Evolutionary conservation across 2,888 invertebrate species (phyloP), one percentile per base, ranked within the genome.

Genomic region (Chrysolina oricalcia): DNA sequence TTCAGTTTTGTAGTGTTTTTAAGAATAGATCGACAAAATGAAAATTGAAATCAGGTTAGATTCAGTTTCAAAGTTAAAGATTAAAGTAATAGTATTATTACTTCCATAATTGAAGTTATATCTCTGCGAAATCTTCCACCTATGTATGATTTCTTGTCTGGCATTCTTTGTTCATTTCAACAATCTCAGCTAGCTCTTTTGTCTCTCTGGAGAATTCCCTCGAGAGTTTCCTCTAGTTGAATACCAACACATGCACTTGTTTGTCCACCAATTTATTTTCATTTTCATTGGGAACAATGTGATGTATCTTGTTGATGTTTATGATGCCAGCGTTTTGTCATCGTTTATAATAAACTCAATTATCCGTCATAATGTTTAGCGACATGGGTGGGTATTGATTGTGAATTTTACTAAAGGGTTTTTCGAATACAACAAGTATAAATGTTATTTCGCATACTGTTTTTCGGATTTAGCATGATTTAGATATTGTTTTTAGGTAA

Each of bases 221-320:
- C 59, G 59, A 59, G 27, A 56, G 59, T 53, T 19, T 53, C 35
- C 35, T 35, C 23, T 13, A 59, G 59, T 27, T 59, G 59, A 59
- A 59, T 59, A 59, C 35, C 59, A 59, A 59, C 59, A 59, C 59
- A 59, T 59, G 59, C 59, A 59, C n/a, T 59, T 59, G 59, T 59
- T 59, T 59, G 59, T 59, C 27, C 59, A 27, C 59, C 59, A 59
- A 59, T 59, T 59, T 59, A 59, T 59, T 59, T 59, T 59, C 59
- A 59, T 59, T 59, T 59, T 59, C n/a, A 59, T 59, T 59, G 59
- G 15, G 59, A 59, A 59, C 59, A 59, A 59, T 53, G 19, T 59
- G 59, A 59, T 59, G 59, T 27, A 59, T 59, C 27, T 59, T 59
- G 59, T 59, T 59, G 59, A 59, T 59, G 35, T 59, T 56, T 59